phyloP scores from a whole-genome alignment of 2,888 invertebrate genomes.

The Rambutsinella grinnellia region DNA sequence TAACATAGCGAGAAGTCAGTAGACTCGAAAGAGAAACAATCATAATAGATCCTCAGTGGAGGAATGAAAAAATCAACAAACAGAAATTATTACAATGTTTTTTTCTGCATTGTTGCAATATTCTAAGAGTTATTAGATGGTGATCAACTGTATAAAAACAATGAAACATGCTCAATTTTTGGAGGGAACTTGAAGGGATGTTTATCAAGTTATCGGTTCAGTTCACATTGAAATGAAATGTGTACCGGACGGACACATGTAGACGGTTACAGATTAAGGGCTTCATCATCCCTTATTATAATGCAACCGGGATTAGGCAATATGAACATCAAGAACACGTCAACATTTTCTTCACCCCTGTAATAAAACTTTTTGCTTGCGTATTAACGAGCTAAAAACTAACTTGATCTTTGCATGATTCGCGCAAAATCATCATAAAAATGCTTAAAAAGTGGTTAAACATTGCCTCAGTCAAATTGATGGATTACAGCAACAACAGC shows the following conservation, averaged over 20 bases:
- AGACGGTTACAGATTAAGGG: background rate
- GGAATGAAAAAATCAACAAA: constrained; percentile 16
- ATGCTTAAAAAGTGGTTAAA: background rate
- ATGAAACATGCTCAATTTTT: background rate
- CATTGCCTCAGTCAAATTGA: background rate
- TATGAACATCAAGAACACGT: no score
- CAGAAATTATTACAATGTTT: background rate
- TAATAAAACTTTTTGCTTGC: background rate
- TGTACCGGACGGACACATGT: constrained; percentile 12
- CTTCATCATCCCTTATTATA: background rate
- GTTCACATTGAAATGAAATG: constrained; percentile 23
- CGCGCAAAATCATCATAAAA: background rate
- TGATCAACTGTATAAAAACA: background rate
- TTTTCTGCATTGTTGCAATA: background rate
- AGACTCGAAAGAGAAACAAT: constrained; percentile 49
- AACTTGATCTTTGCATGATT: background rate
- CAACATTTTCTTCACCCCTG: background rate
- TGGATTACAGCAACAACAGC: constrained; percentile 21
- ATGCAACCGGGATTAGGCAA: no score
- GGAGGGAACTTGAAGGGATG: background rate
- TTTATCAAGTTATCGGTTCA: constrained; percentile 20
- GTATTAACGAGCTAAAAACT: background rate
- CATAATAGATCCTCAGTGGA: background rate
- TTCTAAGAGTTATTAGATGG: no score
- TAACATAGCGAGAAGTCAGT: constrained; percentile 51